These are phyloP conservation scores for Protaetia brevitarsis DNA, from an alignment of 1,140 invertebrate species.

Conservation along the genomic window DNA sequence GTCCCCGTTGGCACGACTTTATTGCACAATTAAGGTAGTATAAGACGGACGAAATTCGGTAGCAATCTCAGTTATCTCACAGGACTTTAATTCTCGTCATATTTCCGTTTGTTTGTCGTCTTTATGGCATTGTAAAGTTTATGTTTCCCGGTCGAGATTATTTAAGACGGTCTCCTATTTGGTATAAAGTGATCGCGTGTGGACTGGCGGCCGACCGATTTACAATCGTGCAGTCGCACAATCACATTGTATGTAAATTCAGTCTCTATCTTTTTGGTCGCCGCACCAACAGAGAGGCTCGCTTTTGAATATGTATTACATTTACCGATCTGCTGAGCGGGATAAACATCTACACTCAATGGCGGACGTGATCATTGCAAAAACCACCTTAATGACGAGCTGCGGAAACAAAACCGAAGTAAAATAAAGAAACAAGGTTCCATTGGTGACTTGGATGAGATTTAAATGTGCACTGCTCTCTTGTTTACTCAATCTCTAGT, in stretches of 20 bases:
- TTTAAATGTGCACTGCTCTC: neutral
- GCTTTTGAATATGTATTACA: slow-evolving; percentile 29
- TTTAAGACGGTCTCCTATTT: slow-evolving; percentile 20
- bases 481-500: too few relatives aligned
- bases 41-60: slow-evolving; percentile 19
- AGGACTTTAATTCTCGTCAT: slow-evolving; percentile 15
- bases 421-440: neutral
- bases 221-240: slow-evolving; percentile 16
- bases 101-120: slow-evolving; percentile 21
- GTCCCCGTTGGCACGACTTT: slow-evolving; percentile 18
- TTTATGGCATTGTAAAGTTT: slow-evolving; percentile 19
- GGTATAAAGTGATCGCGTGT: slow-evolving; percentile 22
- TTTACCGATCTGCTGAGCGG: slow-evolving; percentile 26
- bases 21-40: slow-evolving; percentile 9
- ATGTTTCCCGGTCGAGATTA: slow-evolving; percentile 9
- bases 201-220: slow-evolving; percentile 14
- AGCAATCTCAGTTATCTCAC: slow-evolving; percentile 14
- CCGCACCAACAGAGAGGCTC: slow-evolving; percentile 24
- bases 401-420: neutral
- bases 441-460: neutral
- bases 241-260: slow-evolving; percentile 28
- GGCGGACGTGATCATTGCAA: slow-evolving; percentile 18
- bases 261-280: slow-evolving; percentile 21
- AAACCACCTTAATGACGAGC: slow-evolving; percentile 13
- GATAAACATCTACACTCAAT: slow-evolving; percentile 27